A percentile compares a stretch with the other conserved stretches of the same genome.
Evolutionary conservation across 2,888 invertebrate genomes (phyloP).

Genomic region (Acanthococcus lagerstroemiae): DNA sequence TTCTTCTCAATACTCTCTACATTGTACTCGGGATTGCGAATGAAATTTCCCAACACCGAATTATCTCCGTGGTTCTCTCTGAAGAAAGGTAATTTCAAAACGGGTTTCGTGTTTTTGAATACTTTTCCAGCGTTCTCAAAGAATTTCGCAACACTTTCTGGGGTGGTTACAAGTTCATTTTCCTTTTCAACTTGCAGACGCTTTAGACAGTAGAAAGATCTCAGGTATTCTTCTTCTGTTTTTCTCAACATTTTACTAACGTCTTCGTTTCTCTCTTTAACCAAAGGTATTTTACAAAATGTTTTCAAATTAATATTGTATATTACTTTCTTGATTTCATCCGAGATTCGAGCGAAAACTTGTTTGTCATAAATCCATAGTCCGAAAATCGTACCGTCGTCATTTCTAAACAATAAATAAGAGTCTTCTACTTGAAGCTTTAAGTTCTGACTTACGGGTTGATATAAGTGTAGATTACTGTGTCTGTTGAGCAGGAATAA

Average conservation of each 20-base stretch:
- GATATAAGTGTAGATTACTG: slow-evolving; percentile 19
- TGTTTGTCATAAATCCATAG: slow-evolving; percentile 13
- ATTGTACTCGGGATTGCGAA: slow-evolving; percentile 16
- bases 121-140: slow-evolving; percentile 25
- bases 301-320: slow-evolving; percentile 13
- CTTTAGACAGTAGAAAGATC: slow-evolving; percentile 8
- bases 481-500: slow-evolving; percentile 15
- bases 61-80: not conserved
- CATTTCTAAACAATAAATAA: slow-evolving; percentile 17
- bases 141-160: slow-evolving; percentile 18
- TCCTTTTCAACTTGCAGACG: slow-evolving; percentile 5
- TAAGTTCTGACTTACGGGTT: slow-evolving; percentile 10
- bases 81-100: not conserved
- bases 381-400: slow-evolving; percentile 15
- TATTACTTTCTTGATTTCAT: slow-evolving; percentile 16
- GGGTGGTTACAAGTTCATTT: not conserved
- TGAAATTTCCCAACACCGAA: slow-evolving; percentile 2
- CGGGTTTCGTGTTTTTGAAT: not conserved
- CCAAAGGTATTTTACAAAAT: not conserved
- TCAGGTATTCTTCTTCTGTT: slow-evolving; percentile 21
- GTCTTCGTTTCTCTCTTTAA: not conserved
- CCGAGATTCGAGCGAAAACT: slow-evolving; percentile 1
- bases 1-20: slow-evolving; percentile 25
- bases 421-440: slow-evolving; percentile 18
- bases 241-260: slow-evolving; percentile 12